phyloP scores from a whole-genome alignment of 1,140 invertebrate genomes.

The Apis cerana region DNA sequence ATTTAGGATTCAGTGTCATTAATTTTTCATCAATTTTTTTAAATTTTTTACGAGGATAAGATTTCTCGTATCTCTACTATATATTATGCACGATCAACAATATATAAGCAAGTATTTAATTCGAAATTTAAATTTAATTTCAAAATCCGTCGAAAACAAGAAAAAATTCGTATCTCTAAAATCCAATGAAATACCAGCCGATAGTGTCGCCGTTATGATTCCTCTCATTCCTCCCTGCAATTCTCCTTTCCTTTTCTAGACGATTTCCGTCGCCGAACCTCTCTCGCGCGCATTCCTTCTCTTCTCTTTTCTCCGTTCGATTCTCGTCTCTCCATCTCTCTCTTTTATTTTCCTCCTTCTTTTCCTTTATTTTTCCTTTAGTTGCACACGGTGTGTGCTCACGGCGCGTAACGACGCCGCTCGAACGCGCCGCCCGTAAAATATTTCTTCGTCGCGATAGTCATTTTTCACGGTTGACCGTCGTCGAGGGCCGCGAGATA shows the following conservation, averaged over 20 bases:
- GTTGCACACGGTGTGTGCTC: not conserved
- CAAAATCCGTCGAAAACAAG: not conserved
- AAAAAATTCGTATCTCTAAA: not conserved
- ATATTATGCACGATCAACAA: too few relatives aligned
- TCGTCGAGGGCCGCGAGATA: slow-evolving; percentile 83
- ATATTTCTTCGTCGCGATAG: slow-evolving; percentile 74
- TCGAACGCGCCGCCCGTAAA: slow-evolving; percentile 72
- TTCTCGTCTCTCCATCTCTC: not conserved
- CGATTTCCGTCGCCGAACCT: not conserved
- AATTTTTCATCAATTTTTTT: too few relatives aligned
- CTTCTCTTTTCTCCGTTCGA: not conserved
- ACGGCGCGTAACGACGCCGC: slow-evolving; percentile 33
- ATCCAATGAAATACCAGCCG: not conserved
- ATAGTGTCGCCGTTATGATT: not conserved
- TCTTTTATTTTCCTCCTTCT: not conserved
- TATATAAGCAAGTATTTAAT: too few relatives aligned
- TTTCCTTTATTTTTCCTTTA: slow-evolving; percentile 5
- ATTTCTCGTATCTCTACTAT: too few relatives aligned
- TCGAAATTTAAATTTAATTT: too few relatives aligned
- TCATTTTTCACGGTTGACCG: slow-evolving; percentile 80
- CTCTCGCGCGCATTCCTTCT: not conserved
- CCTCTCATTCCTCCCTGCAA: not conserved
- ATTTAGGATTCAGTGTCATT: too few relatives aligned
- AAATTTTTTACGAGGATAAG: too few relatives aligned
- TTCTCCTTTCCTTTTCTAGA: not conserved